phyloP scores from a whole-genome alignment of 2,797 vertebrate species.

The Hippocampus kuda region DNA sequence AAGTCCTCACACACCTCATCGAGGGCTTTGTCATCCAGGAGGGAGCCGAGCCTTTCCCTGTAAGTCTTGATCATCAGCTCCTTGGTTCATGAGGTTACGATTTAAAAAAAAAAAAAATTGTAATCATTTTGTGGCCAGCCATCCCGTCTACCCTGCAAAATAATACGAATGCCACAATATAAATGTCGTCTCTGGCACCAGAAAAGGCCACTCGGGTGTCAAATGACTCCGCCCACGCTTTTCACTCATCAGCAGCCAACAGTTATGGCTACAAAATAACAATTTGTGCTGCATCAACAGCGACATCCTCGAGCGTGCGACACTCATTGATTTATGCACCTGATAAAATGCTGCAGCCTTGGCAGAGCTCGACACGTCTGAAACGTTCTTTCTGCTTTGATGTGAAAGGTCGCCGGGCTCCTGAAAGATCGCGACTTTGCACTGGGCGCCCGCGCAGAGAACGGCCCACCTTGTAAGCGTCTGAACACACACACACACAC shows the following conservation, averaged over 20 bases:
- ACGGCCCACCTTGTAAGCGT: conserved; percentile 58
- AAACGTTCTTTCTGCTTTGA: neutral
- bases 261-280: neutral
- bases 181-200: neutral
- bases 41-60: conserved; percentile 96
- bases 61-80: conserved; percentile 50
- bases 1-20: conserved; percentile 97
- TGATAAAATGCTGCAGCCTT: neutral
- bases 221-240: neutral
- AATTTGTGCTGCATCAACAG: neutral
- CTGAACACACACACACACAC: neutral
- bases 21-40: conserved; percentile 99
- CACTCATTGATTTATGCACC: neutral
- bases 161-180: neutral
- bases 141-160: neutral
- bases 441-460: conserved; percentile 52
- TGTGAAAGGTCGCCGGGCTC: conserved; percentile 64
- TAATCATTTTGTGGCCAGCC: neutral
- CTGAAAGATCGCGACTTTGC: conserved; percentile 70
- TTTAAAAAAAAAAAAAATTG: neutral
- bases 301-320: too few relatives aligned
- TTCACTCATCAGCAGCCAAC: neutral
- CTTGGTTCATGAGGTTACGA: neutral
- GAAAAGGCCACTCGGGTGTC: neutral
- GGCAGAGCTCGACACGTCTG: neutral